These are phyloP conservation scores for Larimichthys crocea DNA, from an alignment of 2,113 vertebrate genomes.

Conservation along the genomic window DNA sequence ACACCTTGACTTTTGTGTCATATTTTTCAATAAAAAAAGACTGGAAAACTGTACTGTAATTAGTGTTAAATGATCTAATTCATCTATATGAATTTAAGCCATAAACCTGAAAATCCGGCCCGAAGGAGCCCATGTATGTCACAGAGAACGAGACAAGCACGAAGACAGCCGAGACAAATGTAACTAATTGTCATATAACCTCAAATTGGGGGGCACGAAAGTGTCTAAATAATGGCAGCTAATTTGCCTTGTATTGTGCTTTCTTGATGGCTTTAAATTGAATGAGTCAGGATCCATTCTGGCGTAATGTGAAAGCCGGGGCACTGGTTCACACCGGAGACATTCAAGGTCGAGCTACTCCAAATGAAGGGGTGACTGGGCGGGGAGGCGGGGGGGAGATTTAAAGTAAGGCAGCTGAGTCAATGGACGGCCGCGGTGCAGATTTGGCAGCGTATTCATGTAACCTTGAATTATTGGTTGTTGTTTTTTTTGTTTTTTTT, in stretches of 20 bases:
- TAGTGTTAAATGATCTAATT: slow-evolving; percentile 32
- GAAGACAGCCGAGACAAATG: slow-evolving; percentile 60
- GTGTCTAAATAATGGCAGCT: slow-evolving; percentile 76
- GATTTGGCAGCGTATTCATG: slow-evolving; percentile 57
- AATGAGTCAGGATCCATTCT: slow-evolving; percentile 79
- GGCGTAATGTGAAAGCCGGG: slow-evolving; percentile 75
- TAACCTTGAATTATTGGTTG: slow-evolving; percentile 76
- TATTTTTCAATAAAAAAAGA: slow-evolving; percentile 19
- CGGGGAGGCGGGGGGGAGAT: slow-evolving; percentile 22
- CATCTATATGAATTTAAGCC: slow-evolving; percentile 2
- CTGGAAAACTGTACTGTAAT: not conserved
- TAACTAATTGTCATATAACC: slow-evolving; percentile 71
- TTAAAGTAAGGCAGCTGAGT: slow-evolving; percentile 75
- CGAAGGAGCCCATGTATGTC: slow-evolving; percentile 1
- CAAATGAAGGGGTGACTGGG: slow-evolving; percentile 62
- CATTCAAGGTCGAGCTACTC: slow-evolving; percentile 70
- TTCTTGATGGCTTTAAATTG: slow-evolving; percentile 73
- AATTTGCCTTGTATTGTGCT: slow-evolving; percentile 76
- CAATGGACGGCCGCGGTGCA: slow-evolving; percentile 60
- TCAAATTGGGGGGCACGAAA: slow-evolving; percentile 61
- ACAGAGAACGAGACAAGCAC: slow-evolving; percentile 12
- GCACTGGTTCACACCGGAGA: slow-evolving; percentile 70
- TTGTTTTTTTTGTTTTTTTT: slow-evolving; percentile 1
- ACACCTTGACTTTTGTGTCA: not conserved
- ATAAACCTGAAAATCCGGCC: not conserved